phyloP scores from a whole-genome alignment of 2,888 invertebrate species.

The Nomada lathburiana region DNA sequence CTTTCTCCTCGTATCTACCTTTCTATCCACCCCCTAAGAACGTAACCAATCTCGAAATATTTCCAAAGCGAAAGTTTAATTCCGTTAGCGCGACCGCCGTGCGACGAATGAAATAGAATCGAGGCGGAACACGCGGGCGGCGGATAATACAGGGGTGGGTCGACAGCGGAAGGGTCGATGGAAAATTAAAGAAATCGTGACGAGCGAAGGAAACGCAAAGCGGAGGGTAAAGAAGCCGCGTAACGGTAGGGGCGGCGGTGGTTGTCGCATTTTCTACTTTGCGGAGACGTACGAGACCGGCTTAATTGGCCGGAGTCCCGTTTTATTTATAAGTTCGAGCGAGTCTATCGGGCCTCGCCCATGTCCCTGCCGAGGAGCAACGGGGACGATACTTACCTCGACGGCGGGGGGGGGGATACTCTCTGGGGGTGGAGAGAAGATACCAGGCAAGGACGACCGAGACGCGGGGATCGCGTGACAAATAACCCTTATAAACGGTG shows the following conservation, averaged over 20 bases:
- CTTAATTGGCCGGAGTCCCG: slow-evolving; percentile 81
- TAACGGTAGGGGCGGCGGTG: slow-evolving; percentile 22
- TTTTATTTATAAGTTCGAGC: slow-evolving; percentile 83
- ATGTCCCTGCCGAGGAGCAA: slow-evolving; percentile 46
- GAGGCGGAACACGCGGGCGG: slow-evolving; percentile 3
- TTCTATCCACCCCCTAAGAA: not conserved
- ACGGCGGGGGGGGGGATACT: slow-evolving; percentile 24
- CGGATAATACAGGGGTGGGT: not conserved
- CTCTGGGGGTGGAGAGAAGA: slow-evolving; percentile 48
- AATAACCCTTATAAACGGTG: slow-evolving; percentile 84
- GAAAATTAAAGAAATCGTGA: slow-evolving; percentile 37
- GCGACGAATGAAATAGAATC: not conserved
- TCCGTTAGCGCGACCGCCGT: not conserved
- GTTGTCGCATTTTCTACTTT: slow-evolving; percentile 83
- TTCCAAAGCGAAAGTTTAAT: slow-evolving; percentile 4
- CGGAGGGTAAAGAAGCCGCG: not conserved
- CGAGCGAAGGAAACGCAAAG: not conserved
- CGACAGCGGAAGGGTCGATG: slow-evolving; percentile 2
- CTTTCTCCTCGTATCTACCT: not conserved
- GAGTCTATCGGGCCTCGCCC: slow-evolving; percentile 78
- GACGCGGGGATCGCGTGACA: slow-evolving; percentile 75
- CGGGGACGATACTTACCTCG: slow-evolving; percentile 37
- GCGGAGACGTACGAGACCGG: slow-evolving; percentile 80
- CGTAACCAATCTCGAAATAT: not conserved
- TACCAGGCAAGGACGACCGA: slow-evolving; percentile 35